Evolutionary conservation across 2,113 vertebrate species (phyloP), one percentile per base, ranked within the genome.

Genomic region (Emydura subglobosa): DNA sequence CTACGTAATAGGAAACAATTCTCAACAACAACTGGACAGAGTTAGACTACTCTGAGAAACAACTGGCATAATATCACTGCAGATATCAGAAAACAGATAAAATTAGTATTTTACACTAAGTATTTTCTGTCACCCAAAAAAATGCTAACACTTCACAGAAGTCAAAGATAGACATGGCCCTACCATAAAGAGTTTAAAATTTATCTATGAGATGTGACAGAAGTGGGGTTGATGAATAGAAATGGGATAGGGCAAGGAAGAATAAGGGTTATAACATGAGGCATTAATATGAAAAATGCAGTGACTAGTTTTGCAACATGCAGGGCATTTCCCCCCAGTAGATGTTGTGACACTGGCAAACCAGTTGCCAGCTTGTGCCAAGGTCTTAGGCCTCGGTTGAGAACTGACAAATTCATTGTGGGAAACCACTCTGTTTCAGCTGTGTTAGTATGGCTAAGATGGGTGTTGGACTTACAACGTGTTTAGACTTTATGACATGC

Each of bases 11-110:
- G 27, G 24, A 82, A 90, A 31, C 50, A 79, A 54, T 55, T 94
- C 92, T 83, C 78, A 89, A 90, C 86, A 89, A 90, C 79, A 95
- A 89, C 39, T 93, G 83, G 24, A 65, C 57, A 49, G 50, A 85
- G 80, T 92, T 92, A 92, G 13, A 65, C 54, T 90, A 25, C 21
- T 78, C 84, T 14, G 50, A 96, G 88, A 92, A 90, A 42, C 84
- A 92, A 79, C 79, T 93, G 83, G 93, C 85, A 93, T 74, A 79
- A 31, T 91, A 79, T 50, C 59, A 96, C 94, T 96, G 95, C 92
- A 96, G 95, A 92, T 83, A 92, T 95, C 50, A 88, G 50, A 76
- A 96, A 97, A 88, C 87, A 94, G 84, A 55, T 55, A 10, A 55
- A 24, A 24, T 55, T 55, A 9, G 54, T 55, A 55, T 55, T 54